Base-by-base conservation (phyloP, 2,797 vertebrate genomes). In the Gephyroberyx darwinii region DNA sequence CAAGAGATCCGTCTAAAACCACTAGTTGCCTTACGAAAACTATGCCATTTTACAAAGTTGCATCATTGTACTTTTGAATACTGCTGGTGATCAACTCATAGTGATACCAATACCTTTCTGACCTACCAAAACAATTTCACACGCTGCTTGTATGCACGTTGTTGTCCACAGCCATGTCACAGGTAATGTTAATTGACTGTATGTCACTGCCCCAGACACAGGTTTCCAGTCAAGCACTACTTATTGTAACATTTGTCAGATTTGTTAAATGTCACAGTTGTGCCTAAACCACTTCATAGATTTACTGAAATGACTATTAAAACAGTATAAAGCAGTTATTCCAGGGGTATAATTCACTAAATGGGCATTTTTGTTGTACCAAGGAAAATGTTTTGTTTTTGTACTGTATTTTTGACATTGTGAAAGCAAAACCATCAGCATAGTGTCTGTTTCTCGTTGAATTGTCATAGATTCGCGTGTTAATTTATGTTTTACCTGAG, bases 21-120 rank as follows among this genome's bases (percentile, higher is more conserved):
- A 86, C 79, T 48, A 22, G 74, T 67, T 83, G 88, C 88, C 88
- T 90, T 90, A 78, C 82, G 61, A n/a, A 50, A 45, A 79, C 53
- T 65, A 74, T 78, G 68, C 67, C 53, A 57, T 79, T 69, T 71
- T 59, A 66, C 66, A 51, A 8, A 75, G 43, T 72, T 64, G 81
- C 59, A 35, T 81, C 59, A 30, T 33, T 54, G 41, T 56, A 39
- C 26, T 64, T 75, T 16, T 67, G 37, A 31, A 20, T 41, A n/a
- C 47, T 58, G 50, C 62, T 58, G 54, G 12, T 54, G 39, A 79
- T 67, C 19, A 69, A 30, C 26, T 61, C 30, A 8, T 33, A 59
- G 65, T 50, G n/a, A 39, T 10, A 6, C 41, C n/a, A 67, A 69
- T 39, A 55, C 37, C 8, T 60, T 54, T 75, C 22, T 73, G 45